phyloP scores from a whole-genome alignment of 2,113 vertebrate genomes.

The Clupea harengus region DNA sequence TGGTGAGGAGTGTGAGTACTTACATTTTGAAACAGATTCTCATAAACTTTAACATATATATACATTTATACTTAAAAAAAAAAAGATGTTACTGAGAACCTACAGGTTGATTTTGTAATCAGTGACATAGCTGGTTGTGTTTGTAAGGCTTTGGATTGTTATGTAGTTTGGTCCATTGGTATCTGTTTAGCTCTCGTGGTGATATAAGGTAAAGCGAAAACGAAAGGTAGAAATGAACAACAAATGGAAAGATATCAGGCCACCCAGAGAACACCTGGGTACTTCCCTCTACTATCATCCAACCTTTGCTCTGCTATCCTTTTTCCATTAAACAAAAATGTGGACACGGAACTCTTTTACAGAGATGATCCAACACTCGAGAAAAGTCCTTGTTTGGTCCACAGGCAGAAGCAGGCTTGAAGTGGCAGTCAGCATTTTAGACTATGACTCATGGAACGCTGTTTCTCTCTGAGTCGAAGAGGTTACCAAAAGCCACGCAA shows the following conservation, averaged over 20 bases:
- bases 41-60: background rate
- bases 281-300: background rate
- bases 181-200: background rate
- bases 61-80: background rate
- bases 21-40: background rate
- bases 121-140: background rate
- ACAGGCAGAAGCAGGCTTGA: constrained; percentile 24
- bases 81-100: background rate
- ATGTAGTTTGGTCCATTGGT: background rate
- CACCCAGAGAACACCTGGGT: background rate
- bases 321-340: background rate
- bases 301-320: background rate
- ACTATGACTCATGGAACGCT: constrained; percentile 59
- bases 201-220: background rate
- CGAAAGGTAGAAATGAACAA: background rate
- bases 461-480: constrained; percentile 23
- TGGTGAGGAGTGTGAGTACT: background rate
- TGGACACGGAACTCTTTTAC: background rate
- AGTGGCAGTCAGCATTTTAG: constrained; percentile 55
- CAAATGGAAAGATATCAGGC: background rate
- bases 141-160: background rate
- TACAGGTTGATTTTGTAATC: background rate
- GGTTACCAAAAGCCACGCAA: constrained; percentile 50
- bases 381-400: background rate
- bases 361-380: background rate